A percentile compares a stretch with the other conserved stretches of the same genome.
Evolutionary conservation across 2,113 vertebrate species (phyloP).

Genomic region (Hymenochirus boettgeri): DNA sequence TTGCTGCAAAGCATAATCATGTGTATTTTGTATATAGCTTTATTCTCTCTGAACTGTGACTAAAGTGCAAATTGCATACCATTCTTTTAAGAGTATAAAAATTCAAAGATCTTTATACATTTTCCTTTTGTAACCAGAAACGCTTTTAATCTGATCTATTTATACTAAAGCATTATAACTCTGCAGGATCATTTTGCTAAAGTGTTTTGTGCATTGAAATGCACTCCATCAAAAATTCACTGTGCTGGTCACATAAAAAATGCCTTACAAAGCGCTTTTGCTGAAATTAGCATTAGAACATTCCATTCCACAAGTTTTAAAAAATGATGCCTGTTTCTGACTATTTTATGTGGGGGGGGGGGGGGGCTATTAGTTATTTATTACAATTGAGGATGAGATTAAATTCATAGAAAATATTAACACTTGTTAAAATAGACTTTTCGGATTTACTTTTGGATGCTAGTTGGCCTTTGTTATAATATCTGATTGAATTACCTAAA

Average conservation of each 20-base stretch:
- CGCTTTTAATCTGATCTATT: neutral
- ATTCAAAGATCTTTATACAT: neutral
- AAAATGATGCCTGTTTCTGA: conserved; percentile 7
- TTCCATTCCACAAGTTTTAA: neutral
- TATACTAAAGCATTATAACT: neutral
- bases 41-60: too few species aligned
- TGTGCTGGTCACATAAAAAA: neutral
- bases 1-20: too few species aligned
- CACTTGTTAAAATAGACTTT: conserved; percentile 6
- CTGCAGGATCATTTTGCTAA: neutral
- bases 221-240: neutral
- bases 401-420: conserved; percentile 23
- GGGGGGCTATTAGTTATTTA: too few species aligned
- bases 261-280: neutral
- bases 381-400: conserved; percentile 18
- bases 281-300: neutral
- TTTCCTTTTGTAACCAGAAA: neutral
- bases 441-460: conserved; percentile 14
- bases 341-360: too few species aligned
- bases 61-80: too few species aligned
- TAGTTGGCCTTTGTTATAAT: neutral
- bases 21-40: too few species aligned
- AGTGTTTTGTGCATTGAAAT: neutral
- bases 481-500: conserved; percentile 10
- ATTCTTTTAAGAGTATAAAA: too few species aligned